Percentiles rank a stretch among this genome's conserved stretches.
Evolutionary conservation across 1,140 invertebrate species (phyloP).

Genomic region (Linepithema humile): DNA sequence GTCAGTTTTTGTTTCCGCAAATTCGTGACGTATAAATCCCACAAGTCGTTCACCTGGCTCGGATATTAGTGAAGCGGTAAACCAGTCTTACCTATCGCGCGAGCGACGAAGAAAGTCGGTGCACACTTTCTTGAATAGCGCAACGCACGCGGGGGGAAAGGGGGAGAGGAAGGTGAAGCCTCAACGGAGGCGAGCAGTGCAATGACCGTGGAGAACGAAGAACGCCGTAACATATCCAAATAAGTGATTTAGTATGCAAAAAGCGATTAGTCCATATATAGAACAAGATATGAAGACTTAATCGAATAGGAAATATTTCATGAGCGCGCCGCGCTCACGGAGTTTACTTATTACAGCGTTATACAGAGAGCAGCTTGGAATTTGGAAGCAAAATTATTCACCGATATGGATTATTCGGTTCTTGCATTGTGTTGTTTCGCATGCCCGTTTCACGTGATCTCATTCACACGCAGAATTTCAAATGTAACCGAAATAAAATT

Average conservation of each 20-base stretch:
- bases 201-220: slow-evolving; percentile 52
- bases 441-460: slow-evolving; percentile 47
- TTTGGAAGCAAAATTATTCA: slow-evolving; percentile 59
- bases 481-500: slow-evolving; percentile 30
- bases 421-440: slow-evolving; percentile 60
- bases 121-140: background rate
- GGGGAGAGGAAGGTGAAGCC: background rate
- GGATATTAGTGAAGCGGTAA: slow-evolving; percentile 1
- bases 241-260: slow-evolving; percentile 31
- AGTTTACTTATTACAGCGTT: background rate
- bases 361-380: slow-evolving; percentile 19
- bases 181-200: background rate
- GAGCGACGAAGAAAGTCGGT: slow-evolving; percentile 18
- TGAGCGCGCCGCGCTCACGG: background rate
- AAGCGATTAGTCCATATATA: slow-evolving; percentile 32
- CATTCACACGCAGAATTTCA: slow-evolving; percentile 26
- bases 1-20: background rate
- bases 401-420: slow-evolving; percentile 53
- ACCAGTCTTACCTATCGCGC: background rate
- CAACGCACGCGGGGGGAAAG: slow-evolving; percentile 3
- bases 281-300: slow-evolving; percentile 30
- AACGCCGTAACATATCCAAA: slow-evolving; percentile 58
- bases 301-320: slow-evolving; percentile 39
- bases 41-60: background rate
- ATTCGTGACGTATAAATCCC: background rate